Base-by-base conservation (phyloP, 2,113 vertebrate species). In the Mola mola region DNA sequence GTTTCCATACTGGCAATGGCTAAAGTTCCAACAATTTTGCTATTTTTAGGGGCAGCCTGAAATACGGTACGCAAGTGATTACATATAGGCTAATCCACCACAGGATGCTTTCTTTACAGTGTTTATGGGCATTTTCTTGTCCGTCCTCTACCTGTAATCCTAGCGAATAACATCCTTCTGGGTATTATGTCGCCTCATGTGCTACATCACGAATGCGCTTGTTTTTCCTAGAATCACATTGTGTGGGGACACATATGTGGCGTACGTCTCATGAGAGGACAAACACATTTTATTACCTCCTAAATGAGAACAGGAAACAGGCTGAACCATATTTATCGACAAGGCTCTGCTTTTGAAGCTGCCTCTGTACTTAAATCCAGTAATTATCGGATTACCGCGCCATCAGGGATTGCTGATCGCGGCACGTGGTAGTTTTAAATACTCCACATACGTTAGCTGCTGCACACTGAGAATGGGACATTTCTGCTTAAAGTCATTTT, bases 381-480 rank as follows among this genome's bases (percentile, higher is more conserved):
- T 78, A 64, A 77, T 79, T 82, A 68, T 28, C 15, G 62, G 61
- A 79, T 79, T 82, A 74, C 44, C 50, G 64, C 59, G 52, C 49
- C 46, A 38, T 56, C 6, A 62, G 64, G 82, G 72, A 76, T 82
- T 73, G 66, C 62, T 16, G 43, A 64, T 73, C 41, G 15, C 5
- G 1, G n/a, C 19, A 37, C 2, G 0, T 26, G 48, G 40, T 42
- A 13, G 3, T 38, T 44, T 57, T 52, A 63, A 62, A 49, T 19
- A 17, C 28, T 22, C 29, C 33, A 56, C 36, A 51, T 52, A 20
- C 56, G 29, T 38, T 41, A 16, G 24, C 24, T 20, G 20, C 19
- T 9, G 28, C 20, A 22, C 34, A 8, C 13, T 17, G 8, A 25
- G 48, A 66, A 41, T 16, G 2, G 2, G 24, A 25, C n/a, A 49